These are phyloP conservation scores for Capreolus pygargus DNA, from an alignment of 2,113 vertebrate genomes.

Conservation along the genomic window DNA sequence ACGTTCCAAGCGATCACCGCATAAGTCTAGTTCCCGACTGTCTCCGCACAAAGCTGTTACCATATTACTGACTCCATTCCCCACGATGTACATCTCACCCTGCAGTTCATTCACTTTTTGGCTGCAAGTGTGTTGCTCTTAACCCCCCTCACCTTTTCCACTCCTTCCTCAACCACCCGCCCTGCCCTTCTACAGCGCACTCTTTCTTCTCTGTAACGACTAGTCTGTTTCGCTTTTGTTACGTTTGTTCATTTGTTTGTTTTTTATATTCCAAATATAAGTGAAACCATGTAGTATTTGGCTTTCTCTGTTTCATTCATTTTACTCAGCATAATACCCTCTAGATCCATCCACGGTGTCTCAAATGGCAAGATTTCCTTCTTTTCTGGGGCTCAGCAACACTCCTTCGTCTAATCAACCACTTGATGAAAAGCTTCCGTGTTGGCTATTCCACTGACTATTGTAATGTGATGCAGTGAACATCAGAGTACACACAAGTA, in stretches of 20 bases:
- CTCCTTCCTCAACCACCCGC: rapidly evolving
- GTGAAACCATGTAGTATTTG: background rate
- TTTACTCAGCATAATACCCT: background rate
- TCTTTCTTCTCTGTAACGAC: background rate
- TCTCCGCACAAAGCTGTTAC: background rate
- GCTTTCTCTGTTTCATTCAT: background rate
- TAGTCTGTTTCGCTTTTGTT: background rate
- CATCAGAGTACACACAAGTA: rapidly evolving
- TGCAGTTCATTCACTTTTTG: background rate
- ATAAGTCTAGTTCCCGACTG: rapidly evolving
- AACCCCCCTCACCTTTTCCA: background rate
- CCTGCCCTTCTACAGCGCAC: background rate
- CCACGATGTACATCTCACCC: background rate
- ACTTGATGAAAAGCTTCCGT: background rate
- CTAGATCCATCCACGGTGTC: background rate
- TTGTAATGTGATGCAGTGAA: no score
- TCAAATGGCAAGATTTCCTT: background rate
- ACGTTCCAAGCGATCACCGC: background rate
- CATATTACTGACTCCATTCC: background rate
- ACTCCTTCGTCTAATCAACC: background rate
- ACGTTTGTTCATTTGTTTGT: background rate
- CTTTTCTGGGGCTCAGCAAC: background rate
- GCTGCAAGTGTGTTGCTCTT: background rate
- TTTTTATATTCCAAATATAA: background rate
- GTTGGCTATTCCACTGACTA: background rate